These are phyloP conservation scores for Amphiprion ocellaris DNA, from an alignment of 2,113 vertebrate species.

Conservation along the genomic window DNA sequence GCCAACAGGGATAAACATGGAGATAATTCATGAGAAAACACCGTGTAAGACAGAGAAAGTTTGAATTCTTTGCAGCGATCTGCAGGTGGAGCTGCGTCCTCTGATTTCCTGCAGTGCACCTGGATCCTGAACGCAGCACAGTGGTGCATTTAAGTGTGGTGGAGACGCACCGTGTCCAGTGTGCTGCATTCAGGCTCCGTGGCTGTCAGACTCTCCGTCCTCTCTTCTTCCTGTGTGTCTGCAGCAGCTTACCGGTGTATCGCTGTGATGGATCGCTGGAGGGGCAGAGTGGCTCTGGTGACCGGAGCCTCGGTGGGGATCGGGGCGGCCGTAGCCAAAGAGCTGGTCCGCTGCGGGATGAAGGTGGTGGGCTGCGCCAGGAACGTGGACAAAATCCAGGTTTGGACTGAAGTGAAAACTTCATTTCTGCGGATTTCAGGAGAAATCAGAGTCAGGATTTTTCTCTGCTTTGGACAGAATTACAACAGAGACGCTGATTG, in stretches of 20 bases:
- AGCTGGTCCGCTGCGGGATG: conserved; percentile 88
- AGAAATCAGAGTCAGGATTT: no score
- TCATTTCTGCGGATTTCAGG: no score
- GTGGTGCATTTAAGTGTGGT: no score
- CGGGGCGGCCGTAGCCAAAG: conserved; percentile 86
- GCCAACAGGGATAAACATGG: no score
- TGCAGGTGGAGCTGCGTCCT: no score
- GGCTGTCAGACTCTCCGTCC: not conserved
- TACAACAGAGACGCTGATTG: no score
- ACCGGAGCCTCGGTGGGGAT: conserved; percentile 91
- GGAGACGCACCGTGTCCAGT: not conserved
- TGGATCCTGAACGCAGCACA: no score
- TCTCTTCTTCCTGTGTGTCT: not conserved
- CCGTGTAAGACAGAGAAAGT: no score
- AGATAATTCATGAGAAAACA: no score
- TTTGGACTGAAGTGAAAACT: conserved; percentile 36
- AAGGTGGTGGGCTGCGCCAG: conserved; percentile 91
- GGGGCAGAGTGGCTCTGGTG: conserved; percentile 88
- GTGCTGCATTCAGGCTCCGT: not conserved
- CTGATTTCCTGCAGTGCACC: no score
- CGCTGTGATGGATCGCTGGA: conserved; percentile 88
- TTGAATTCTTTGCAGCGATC: no score
- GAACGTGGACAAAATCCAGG: conserved; percentile 89
- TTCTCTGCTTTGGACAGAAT: no score
- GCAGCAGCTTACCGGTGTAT: not conserved